Base-by-base conservation (phyloP, 2,113 vertebrate genomes). In the Stomatorhinus ivindoensis region DNA sequence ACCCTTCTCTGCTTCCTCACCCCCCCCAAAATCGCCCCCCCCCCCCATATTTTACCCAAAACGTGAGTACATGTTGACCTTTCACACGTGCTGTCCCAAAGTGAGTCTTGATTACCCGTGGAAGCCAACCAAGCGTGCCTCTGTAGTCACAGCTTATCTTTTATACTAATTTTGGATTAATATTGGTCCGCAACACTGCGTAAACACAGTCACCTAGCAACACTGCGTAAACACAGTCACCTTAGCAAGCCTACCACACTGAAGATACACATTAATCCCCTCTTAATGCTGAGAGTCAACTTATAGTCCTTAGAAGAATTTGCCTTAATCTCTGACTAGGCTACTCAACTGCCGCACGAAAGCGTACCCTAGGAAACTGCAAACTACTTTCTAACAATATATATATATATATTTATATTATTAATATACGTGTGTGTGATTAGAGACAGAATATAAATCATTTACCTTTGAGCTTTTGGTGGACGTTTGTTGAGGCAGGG, bases 121-220 rank as follows among this genome's bases (percentile, higher is more conserved):
- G 97, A 97, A 97, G 96, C 97, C 96, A 94, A 91, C 93, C 94
- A 96, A 96, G 95, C 96, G 95, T 96, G 95, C 94, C 94, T 95
- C 95, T 95, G 95, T 96, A 95, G 95, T 94, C 95, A 95, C 96
- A 97, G 97, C 97, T 98, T 97, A 98, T 98, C 98, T 98, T 99
- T 98, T 98, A 97, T 98, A 98, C 98, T 98, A 98, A 98, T 99
- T 99, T 98, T 95, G 97, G 97, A 98, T 99, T 99, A 99, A 99
- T 98, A 97, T 95, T 97, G 97, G 97, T 96, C 97, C 97, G 95
- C 96, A 95, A 96, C 96, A 95, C 96, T 97, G 97, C 97, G 96
- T 98, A 98, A 98, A 99, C 97, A 98, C 94, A 93, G 95, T 92
- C 92, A 95, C 95, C 95, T 97, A 96, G 96, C 96, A 95, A 96